Base-by-base conservation (phyloP, 2,113 vertebrate species). In the Grammomys dolichurus region DNA sequence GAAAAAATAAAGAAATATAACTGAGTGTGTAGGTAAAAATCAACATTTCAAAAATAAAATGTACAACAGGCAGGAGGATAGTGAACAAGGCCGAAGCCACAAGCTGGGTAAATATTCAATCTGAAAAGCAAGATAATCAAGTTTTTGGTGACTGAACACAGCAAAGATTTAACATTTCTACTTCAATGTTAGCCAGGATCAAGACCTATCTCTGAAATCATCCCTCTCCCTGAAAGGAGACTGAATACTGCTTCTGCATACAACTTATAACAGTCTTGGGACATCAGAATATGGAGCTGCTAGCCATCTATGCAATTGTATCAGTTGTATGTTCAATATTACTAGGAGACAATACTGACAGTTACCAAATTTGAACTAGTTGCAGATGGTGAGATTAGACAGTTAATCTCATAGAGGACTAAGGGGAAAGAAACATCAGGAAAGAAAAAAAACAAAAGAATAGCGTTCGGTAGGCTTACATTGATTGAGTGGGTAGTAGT, bases 101-200 rank as follows among this genome's bases (percentile, higher is more conserved):
- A 94, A 43, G 31, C 78, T 70, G 87, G 26, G 54, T 89, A 36
- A 77, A 75, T 22, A 2, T 54, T 75, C 46, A 46, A 67, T 22
- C 12, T 84, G 33, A 94, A 95, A 87, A 20, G n/a, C 87, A 77
- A 94, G 12, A 95, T 67, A 26, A 78, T 17, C 20, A 73, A 33
- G 24, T 48, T 5, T 92, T 81, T 85, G 72, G 22, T 17, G 43
- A 56, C 36, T 58, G 65, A 43, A 75, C 24, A 13, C 24, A 69
- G 84, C 12, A 78, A n/a, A 6, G 9, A 60, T 91, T 89, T 78
- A 73, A 58, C 56, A 82, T 87, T 33, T 81, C 20, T 24, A 92
- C 54, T 89, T 81, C 20, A 19, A 20, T 87, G 60, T 22, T 33
- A 46, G 46, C 2, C 60, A 92, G 31, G 89, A 94, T 87, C 26